These are phyloP conservation scores for Lasioglossum pauxillum DNA, from an alignment of 2,888 invertebrate genomes.

Conservation along the genomic window DNA sequence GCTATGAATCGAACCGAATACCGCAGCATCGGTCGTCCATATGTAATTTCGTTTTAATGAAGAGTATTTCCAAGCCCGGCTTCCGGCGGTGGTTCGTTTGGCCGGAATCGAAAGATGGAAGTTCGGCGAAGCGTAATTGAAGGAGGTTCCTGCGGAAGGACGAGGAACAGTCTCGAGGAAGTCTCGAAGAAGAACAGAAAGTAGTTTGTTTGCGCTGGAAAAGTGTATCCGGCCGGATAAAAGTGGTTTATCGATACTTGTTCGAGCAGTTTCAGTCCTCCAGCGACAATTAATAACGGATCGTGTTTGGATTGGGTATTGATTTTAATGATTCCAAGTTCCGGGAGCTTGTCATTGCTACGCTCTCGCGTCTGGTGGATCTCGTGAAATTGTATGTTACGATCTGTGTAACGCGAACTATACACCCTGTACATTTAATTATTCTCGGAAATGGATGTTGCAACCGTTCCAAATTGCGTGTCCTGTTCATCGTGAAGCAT, in stretches of 20 bases:
- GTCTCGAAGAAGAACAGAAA: background rate
- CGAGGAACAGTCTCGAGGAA: background rate
- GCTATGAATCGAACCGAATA: too few species aligned
- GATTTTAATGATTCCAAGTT: background rate
- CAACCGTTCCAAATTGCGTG: too few species aligned
- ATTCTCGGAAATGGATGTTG: too few species aligned
- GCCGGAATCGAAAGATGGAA: background rate
- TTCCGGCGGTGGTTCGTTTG: background rate
- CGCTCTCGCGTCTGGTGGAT: too few species aligned
- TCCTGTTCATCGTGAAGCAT: too few species aligned
- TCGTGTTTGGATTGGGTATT: background rate
- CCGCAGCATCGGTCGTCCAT: background rate
- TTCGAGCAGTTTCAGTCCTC: background rate
- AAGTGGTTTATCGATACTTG: background rate
- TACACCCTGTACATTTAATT: too few species aligned
- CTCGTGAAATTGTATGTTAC: background rate
- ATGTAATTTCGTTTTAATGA: too few species aligned
- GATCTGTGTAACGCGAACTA: background rate
- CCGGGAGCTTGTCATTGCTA: background rate
- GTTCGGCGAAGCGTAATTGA: background rate
- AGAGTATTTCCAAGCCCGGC: background rate
- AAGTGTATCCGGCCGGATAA: background rate
- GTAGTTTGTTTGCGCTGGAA: background rate
- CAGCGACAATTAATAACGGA: background rate
- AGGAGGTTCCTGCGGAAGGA: background rate